Conservation (phyloP, 2,888 invertebrate species). For the Pinctada fucata region DNA sequence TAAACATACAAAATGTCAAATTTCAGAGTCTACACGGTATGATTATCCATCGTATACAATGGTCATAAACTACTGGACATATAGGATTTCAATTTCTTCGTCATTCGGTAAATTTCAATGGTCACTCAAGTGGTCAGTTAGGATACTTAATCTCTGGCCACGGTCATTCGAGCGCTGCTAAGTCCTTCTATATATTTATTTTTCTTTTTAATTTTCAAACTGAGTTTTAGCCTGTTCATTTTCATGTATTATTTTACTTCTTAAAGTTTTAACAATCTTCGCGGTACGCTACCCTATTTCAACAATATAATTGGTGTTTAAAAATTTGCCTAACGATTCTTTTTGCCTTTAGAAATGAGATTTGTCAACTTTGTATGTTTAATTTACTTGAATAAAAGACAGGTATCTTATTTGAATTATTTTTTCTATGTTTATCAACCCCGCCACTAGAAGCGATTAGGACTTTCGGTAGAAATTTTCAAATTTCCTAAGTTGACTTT, state of each 20-base stretch:
- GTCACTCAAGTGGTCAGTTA: not conserved
- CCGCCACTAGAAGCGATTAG: conserved; percentile 2
- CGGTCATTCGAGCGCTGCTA: not conserved
- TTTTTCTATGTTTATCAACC: conserved; percentile 8
- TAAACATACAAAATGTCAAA: too few relatives aligned
- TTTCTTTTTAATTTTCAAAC: conserved; percentile 4
- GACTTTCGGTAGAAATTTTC: not conserved
- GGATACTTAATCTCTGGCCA: not conserved
- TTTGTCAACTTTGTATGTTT: conserved; percentile 7
- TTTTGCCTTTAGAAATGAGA: not conserved
- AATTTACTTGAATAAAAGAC: conserved; percentile 15
- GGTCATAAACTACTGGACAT: too few relatives aligned
- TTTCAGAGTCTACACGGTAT: too few relatives aligned
- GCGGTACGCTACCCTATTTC: not conserved
- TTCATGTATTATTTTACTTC: not conserved
- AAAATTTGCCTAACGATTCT: not conserved
- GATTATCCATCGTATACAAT: too few relatives aligned
- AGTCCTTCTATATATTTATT: not conserved
- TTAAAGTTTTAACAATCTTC: not conserved
- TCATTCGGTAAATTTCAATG: not conserved
- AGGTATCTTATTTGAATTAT: conserved; percentile 12
- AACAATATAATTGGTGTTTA: conserved; percentile 1
- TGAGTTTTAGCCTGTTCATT: not conserved
- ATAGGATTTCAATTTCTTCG: not conserved
- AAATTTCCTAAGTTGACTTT: conserved; percentile 8